Evolutionary conservation across 2,797 vertebrate species (phyloP).

Genomic region (Enteromius fasciolatus): DNA sequence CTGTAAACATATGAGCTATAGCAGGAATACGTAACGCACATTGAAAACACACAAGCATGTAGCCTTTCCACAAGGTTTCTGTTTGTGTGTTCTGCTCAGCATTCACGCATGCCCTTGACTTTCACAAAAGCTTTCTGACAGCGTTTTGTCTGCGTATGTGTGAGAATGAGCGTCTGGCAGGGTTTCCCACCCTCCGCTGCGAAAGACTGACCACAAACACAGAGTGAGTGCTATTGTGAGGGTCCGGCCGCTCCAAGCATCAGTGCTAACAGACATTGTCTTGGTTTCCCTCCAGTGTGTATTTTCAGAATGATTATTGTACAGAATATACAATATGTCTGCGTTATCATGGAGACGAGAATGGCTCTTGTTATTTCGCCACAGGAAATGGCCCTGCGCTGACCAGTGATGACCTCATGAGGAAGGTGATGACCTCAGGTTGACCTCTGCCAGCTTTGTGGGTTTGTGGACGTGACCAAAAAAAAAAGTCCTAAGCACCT

Average conservation of each 20-base stretch:
- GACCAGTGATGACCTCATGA: slow-evolving; percentile 73
- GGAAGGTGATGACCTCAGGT: slow-evolving; percentile 72
- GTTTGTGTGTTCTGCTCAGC: slow-evolving; percentile 26
- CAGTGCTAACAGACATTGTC: slow-evolving; percentile 81
- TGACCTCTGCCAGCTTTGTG: slow-evolving; percentile 61
- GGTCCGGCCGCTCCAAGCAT: slow-evolving; percentile 68
- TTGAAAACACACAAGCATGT: not conserved
- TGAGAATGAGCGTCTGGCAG: slow-evolving; percentile 54
- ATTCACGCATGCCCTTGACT: slow-evolving; percentile 19
- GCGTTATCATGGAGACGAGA: slow-evolving; percentile 70
- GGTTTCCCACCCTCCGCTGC: slow-evolving; percentile 51
- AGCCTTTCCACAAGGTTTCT: slow-evolving; percentile 16
- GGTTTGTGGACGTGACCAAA: slow-evolving; percentile 59
- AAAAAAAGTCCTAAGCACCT: slow-evolving; percentile 44
- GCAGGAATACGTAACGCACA: not conserved
- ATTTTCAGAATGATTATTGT: slow-evolving; percentile 82
- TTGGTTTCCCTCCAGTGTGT: slow-evolving; percentile 72
- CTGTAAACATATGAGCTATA: slow-evolving; percentile 1
- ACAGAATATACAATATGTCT: slow-evolving; percentile 76
- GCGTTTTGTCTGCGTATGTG: slow-evolving; percentile 43
- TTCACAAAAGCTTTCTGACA: slow-evolving; percentile 50
- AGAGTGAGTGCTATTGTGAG: slow-evolving; percentile 73
- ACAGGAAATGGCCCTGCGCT: slow-evolving; percentile 76
- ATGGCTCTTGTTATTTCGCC: slow-evolving; percentile 67
- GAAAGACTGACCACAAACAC: slow-evolving; percentile 67